Base-by-base conservation (phyloP, 2,888 invertebrate genomes). In the Drosophila maculinotata region DNA sequence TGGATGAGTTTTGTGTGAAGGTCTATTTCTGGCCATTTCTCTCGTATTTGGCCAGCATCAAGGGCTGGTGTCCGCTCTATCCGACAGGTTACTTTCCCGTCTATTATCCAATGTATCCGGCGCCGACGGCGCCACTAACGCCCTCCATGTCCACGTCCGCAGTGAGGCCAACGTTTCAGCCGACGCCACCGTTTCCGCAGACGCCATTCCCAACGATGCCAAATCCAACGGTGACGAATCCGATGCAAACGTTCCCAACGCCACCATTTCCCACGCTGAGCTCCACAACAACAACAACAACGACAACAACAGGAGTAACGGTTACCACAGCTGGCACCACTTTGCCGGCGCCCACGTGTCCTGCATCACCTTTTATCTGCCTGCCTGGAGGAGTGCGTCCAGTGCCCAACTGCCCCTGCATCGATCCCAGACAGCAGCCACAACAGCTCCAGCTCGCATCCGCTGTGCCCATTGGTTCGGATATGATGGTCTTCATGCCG, bases 21-120 rank as follows among this genome's bases (percentile, higher is more conserved):
- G 78, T 92, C 44, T 91, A 89, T 53, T 86, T 91, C 42, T 91
- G 90, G 89, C 91, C 92, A 33, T 84, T 90, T 62, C 73, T 92
- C 0, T 89, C 91, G 10, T 90, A 92, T 66, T 69, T 92, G 73
- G 91, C 92, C 15, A 89, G 85, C 39, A 70, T 90, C 7, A 92
- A 92, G 74, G 91, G 91, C 28, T 69, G 91, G 54, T 92, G 92
- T 62, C 89, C 89, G 23, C 54, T 71, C 44, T 81, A 82, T 76
- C 82, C 83, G 28, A 74, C 84, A 45, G 88, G 87, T 62, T 89
- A 83, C 52, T 90, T 88, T 70, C 89, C 90, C 8, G 76, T 81
- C 26, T 90, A 89, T 64, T 88, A 90, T 7, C 77, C 31, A 17
- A 87, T 89, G 3, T 76, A 85, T 3, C 86, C 88, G 10, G 76